These are phyloP conservation scores for Euclidia mi DNA, from an alignment of 2,888 invertebrate genomes.

Conservation along the genomic window DNA sequence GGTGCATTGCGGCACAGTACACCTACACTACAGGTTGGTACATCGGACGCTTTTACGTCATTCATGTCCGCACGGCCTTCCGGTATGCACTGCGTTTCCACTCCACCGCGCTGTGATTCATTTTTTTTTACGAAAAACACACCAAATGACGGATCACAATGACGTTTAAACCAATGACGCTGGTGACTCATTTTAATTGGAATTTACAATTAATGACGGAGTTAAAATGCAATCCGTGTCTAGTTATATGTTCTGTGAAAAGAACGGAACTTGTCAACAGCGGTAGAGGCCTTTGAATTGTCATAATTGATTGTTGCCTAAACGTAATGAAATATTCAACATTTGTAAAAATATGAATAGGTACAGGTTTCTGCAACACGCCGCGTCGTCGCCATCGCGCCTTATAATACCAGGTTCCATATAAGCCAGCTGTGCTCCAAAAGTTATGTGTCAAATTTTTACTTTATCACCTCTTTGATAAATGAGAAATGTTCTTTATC, in stretches of 20 bases:
- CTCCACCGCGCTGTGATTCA: constrained; percentile 38
- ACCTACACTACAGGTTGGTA: constrained; percentile 25
- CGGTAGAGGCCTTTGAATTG: background rate
- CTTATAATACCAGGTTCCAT: too few species aligned
- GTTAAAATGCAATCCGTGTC: constrained; percentile 4
- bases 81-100: constrained; percentile 47
- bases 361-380: too few species aligned
- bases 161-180: constrained; percentile 10
- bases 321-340: too few species aligned
- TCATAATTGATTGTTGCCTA: background rate
- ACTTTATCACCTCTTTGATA: too few species aligned
- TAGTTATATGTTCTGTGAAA: constrained; percentile 1
- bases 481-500: too few species aligned
- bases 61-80: constrained; percentile 49
- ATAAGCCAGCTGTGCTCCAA: too few species aligned
- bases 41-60: constrained; percentile 47
- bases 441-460: too few species aligned
- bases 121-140: constrained; percentile 35
- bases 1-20: constrained; percentile 61
- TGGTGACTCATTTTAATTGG: constrained; percentile 14
- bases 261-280: constrained; percentile 1
- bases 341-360: too few species aligned
- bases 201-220: constrained; percentile 15
- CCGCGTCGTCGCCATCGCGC: too few species aligned
- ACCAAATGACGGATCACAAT: constrained; percentile 28